phyloP scores from a whole-genome alignment of 2,797 vertebrate species.

The Tenualosa ilisha region DNA sequence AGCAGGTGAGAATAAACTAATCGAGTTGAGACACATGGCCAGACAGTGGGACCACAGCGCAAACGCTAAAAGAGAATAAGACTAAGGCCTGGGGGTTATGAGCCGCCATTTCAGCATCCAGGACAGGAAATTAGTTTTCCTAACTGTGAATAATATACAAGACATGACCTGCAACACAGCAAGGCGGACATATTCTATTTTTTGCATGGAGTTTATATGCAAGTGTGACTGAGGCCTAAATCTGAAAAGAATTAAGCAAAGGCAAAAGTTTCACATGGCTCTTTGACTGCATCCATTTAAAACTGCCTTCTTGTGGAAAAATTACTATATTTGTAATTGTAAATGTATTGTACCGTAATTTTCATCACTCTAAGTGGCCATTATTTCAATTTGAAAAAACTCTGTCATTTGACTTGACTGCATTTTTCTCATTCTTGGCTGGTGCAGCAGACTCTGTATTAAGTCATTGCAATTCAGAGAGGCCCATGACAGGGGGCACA shows the following conservation, averaged over 20 bases:
- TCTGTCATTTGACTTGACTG: not conserved
- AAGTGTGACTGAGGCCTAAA: not conserved
- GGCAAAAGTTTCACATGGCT: not conserved
- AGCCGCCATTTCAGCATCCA: not conserved
- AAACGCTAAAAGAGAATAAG: slow-evolving; percentile 54
- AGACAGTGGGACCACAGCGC: slow-evolving; percentile 54
- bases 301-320: not conserved
- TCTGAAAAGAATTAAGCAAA: slow-evolving; percentile 23
- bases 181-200: not conserved
- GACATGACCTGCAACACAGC: slow-evolving; percentile 1
- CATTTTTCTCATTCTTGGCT: slow-evolving; percentile 4
- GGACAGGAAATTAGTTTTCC: not conserved
- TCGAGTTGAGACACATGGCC: slow-evolving; percentile 36
- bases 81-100: not conserved
- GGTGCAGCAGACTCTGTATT: slow-evolving; percentile 4
- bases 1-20: slow-evolving; percentile 50
- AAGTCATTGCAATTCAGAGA: slow-evolving; percentile 14
- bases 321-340: not conserved
- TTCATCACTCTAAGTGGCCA: slow-evolving; percentile 17
- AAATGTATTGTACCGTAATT: not conserved
- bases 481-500: slow-evolving; percentile 15
- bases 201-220: not conserved
- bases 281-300: not conserved
- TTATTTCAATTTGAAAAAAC: slow-evolving; percentile 11
- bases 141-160: not conserved